Percentiles rank a stretch among this genome's conserved stretches.
phyloP scores from a whole-genome alignment of 1,140 invertebrate genomes.

The Drosophila rhopaloa region DNA sequence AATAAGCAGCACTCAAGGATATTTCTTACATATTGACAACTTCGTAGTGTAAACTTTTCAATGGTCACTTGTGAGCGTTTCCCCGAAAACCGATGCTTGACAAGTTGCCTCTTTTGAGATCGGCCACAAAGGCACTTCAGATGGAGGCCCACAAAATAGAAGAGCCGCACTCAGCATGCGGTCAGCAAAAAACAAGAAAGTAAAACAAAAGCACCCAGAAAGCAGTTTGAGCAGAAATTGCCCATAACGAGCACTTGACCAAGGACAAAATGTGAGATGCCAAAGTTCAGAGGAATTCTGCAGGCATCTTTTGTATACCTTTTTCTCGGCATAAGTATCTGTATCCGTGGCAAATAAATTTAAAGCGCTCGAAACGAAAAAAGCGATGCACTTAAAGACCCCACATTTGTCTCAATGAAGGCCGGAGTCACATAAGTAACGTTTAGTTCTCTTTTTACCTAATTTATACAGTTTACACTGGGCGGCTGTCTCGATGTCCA shows the following conservation, averaged over 20 bases:
- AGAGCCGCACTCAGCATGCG: slow-evolving; percentile 47
- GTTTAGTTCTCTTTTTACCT: slow-evolving; percentile 55
- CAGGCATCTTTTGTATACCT: slow-evolving; percentile 57
- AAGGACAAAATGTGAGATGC: slow-evolving; percentile 64
- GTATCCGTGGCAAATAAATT: slow-evolving; percentile 51
- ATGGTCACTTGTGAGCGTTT: slow-evolving; percentile 61
- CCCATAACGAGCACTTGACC: slow-evolving; percentile 78
- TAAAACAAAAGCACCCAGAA: slow-evolving; percentile 46
- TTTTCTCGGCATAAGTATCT: slow-evolving; percentile 38
- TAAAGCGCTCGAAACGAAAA: slow-evolving; percentile 46
- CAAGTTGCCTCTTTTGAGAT: slow-evolving; percentile 52
- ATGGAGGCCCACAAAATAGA: slow-evolving; percentile 38
- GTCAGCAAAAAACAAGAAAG: slow-evolving; percentile 59
- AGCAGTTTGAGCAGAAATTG: slow-evolving; percentile 64
- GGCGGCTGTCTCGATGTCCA: background rate
- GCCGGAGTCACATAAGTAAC: slow-evolving; percentile 70
- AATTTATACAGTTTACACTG: slow-evolving; percentile 64
- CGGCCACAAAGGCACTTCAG: slow-evolving; percentile 60
- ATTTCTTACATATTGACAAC: slow-evolving; percentile 46
- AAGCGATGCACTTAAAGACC: slow-evolving; percentile 67
- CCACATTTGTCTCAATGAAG: slow-evolving; percentile 76
- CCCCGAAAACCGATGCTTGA: slow-evolving; percentile 54
- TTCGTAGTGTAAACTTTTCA: slow-evolving; percentile 56
- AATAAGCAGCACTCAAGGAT: slow-evolving; percentile 22
- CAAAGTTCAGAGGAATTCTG: slow-evolving; percentile 49